Conservation (phyloP, 2,888 invertebrate species). For the Boloria euphrosyne region DNA sequence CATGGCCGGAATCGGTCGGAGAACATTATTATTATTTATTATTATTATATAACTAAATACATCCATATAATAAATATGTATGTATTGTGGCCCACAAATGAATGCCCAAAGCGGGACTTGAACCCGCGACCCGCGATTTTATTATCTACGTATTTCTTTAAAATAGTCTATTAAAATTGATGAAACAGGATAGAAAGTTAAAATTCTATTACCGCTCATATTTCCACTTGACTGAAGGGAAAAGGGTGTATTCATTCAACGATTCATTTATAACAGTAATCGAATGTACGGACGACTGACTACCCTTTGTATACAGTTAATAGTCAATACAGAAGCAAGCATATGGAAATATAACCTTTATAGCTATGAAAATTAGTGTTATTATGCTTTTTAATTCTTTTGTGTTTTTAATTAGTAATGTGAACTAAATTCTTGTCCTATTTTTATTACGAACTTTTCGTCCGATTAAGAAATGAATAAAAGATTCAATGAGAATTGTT, state of each 20-base stretch:
- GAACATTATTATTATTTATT: too few species aligned
- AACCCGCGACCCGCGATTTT: too few species aligned
- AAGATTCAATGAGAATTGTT: too few species aligned
- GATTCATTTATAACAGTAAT: slow-evolving; percentile 44
- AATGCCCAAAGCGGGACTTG: too few species aligned
- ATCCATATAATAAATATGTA: too few species aligned
- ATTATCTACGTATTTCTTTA: too few species aligned
- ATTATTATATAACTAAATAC: too few species aligned
- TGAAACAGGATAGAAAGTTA: slow-evolving; percentile 20
- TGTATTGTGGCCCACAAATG: too few species aligned
- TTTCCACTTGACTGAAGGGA: slow-evolving; percentile 31
- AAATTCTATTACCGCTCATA: slow-evolving; percentile 22
- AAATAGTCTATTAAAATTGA: slow-evolving; percentile 10
- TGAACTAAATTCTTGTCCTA: neutral
- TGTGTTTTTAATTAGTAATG: slow-evolving; percentile 1
- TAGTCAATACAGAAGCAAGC: slow-evolving; percentile 24
- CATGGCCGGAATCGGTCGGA: too few species aligned
- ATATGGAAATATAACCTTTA: slow-evolving; percentile 5
- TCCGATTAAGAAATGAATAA: neutral
- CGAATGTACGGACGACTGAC: slow-evolving; percentile 45
- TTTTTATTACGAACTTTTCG: neutral
- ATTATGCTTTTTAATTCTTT: neutral
- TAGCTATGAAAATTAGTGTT: neutral
- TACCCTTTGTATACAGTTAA: slow-evolving; percentile 44
- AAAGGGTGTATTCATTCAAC: slow-evolving; percentile 43